phyloP scores from a whole-genome alignment of 2,888 invertebrate species.

The Eilema griseolum region DNA sequence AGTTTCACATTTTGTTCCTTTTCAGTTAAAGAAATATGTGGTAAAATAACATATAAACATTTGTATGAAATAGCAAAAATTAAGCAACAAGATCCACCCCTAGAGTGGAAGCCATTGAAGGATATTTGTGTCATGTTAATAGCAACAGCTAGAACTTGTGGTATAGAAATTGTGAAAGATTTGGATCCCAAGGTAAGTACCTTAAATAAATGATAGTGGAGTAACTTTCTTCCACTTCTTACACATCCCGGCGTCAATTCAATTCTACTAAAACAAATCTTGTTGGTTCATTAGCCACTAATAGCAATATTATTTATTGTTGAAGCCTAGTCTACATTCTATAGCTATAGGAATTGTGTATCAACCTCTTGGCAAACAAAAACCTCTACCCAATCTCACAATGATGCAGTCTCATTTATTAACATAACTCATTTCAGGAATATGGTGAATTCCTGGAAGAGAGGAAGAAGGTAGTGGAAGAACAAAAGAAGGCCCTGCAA shows the following conservation, averaged over 20 bases:
- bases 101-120: conserved; percentile 88
- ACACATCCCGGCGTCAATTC: too few species aligned
- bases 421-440: conserved; percentile 83
- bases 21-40: conserved; percentile 92
- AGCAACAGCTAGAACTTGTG: conserved; percentile 92
- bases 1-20: conserved; percentile 30
- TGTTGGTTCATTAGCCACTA: neutral
- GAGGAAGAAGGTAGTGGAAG: conserved; percentile 89
- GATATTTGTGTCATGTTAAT: conserved; percentile 93
- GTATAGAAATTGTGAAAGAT: conserved; percentile 93
- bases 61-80: conserved; percentile 99
- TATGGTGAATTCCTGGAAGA: conserved; percentile 94
- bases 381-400: neutral
- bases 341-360: too few species aligned
- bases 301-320: neutral
- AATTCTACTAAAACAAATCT: neutral
- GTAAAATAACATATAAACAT: conserved; percentile 97
- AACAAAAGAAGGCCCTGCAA: conserved; percentile 92
- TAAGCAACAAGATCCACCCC: conserved; percentile 95
- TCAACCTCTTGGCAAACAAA: neutral
- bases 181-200: conserved; percentile 89
- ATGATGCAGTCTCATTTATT: neutral
- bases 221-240: neutral
- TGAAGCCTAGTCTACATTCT: neutral
- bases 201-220: neutral